Conservation (phyloP, 2,888 invertebrate species). For the Cerastoderma edule region DNA sequence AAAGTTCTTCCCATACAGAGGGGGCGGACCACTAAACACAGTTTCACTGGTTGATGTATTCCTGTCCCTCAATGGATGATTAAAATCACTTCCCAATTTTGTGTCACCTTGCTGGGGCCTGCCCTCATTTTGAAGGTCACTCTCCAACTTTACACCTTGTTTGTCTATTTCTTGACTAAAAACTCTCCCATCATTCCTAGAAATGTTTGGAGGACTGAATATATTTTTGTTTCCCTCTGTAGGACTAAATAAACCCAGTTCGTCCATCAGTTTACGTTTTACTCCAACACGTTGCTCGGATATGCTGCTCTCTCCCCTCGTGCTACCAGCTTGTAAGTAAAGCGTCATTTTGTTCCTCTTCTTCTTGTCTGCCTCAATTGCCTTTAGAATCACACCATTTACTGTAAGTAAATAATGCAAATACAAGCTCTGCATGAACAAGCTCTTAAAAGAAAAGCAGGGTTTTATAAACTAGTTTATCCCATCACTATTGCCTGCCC, state of each 20-base stretch:
- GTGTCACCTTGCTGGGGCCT: slow-evolving; percentile 18
- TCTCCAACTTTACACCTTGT: neutral
- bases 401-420: slow-evolving; percentile 20
- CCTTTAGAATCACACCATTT: slow-evolving; percentile 63
- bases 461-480: too few relatives aligned
- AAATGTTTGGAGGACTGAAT: slow-evolving; percentile 7
- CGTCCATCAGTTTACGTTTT: slow-evolving; percentile 11
- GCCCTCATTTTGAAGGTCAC: slow-evolving; percentile 12
- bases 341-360: slow-evolving; percentile 21
- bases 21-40: slow-evolving; percentile 21
- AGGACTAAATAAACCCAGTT: slow-evolving; percentile 9
- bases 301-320: too few relatives aligned
- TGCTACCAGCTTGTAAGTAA: too few relatives aligned
- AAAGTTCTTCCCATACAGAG: slow-evolving; percentile 78
- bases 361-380: slow-evolving; percentile 59
- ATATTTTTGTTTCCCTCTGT: slow-evolving; percentile 8
- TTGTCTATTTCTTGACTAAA: neutral
- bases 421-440: too few relatives aligned
- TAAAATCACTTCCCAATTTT: slow-evolving; percentile 13
- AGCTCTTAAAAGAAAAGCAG: too few relatives aligned
- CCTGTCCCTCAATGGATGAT: slow-evolving; percentile 14
- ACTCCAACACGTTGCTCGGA: neutral
- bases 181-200: neutral
- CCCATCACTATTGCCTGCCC: too few relatives aligned
- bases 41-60: slow-evolving; percentile 11